A percentile compares a stretch with the other conserved stretches of the same genome.
These are phyloP conservation scores for Takifugu ocellatus DNA, from an alignment of 2,797 vertebrate genomes.

Conservation along the genomic window DNA sequence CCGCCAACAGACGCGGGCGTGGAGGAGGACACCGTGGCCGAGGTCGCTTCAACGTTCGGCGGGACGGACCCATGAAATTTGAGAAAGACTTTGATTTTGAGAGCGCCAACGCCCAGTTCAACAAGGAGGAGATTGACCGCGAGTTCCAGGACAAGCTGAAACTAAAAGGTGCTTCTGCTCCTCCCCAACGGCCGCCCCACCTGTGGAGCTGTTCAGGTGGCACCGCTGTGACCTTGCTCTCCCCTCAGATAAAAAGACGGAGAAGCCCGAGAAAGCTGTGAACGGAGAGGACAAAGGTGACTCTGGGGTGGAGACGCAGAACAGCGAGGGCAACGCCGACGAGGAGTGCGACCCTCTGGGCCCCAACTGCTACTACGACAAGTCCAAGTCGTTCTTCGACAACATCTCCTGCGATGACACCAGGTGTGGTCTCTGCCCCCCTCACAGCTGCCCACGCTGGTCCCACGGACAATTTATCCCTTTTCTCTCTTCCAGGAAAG, in stretches of 20 bases:
- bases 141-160: constrained; percentile 98
- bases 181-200: not conserved
- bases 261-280: constrained; percentile 85
- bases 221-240: not conserved
- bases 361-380: constrained; percentile 95
- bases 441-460: not conserved
- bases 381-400: constrained; percentile 98
- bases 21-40: constrained; percentile 87
- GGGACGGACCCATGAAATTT: constrained; percentile 95
- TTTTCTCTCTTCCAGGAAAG: constrained; percentile 61
- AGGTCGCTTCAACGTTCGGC: constrained; percentile 88
- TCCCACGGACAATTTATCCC: not conserved
- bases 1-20: constrained; percentile 80
- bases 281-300: constrained; percentile 94
- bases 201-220: too few relatives aligned
- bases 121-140: constrained; percentile 94
- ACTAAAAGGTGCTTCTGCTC: constrained; percentile 81
- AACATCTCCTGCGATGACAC: constrained; percentile 97
- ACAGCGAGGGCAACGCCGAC: constrained; percentile 84
- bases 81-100: constrained; percentile 99
- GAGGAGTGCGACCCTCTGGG: constrained; percentile 84
- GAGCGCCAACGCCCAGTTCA: constrained; percentile 96
- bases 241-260: constrained; percentile 84
- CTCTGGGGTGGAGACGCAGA: constrained; percentile 87
- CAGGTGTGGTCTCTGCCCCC: constrained; percentile 60